Conservation (phyloP, 2,113 vertebrate genomes). For the Halichoeres trimaculatus region DNA sequence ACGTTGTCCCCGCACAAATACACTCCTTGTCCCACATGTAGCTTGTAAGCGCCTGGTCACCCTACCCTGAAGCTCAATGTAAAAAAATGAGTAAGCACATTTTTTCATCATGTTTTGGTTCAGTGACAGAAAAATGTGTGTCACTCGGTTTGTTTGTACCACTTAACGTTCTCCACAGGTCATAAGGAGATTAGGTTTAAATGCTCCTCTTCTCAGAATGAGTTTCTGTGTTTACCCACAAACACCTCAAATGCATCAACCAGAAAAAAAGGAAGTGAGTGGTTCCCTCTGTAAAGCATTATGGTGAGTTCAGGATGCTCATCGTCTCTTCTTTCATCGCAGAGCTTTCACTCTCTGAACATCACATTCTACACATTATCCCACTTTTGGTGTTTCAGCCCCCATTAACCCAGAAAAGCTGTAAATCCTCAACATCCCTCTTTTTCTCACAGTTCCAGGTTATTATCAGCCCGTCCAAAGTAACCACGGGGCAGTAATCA, state of each 20-base stretch:
- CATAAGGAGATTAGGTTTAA: background rate
- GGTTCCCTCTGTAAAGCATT: too few species aligned
- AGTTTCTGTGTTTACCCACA: background rate
- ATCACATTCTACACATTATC: slow-evolving; percentile 14
- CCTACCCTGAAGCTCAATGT: too few species aligned
- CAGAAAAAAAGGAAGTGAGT: too few species aligned
- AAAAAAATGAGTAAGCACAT: too few species aligned
- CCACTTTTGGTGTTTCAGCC: slow-evolving; percentile 27
- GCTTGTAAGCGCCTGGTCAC: too few species aligned
- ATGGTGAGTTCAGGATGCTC: too few species aligned
- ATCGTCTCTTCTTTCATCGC: slow-evolving; percentile 2
- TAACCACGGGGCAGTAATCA: too few species aligned
- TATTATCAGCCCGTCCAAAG: too few species aligned
- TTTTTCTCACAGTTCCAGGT: background rate
- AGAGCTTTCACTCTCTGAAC: background rate
- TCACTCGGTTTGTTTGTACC: background rate
- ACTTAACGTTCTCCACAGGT: background rate
- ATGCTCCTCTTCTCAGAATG: background rate
- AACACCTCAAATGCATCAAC: too few species aligned
- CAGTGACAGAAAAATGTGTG: background rate
- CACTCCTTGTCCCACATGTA: too few species aligned
- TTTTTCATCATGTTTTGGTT: background rate
- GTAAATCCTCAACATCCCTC: slow-evolving; percentile 6
- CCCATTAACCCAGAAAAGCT: slow-evolving; percentile 43
- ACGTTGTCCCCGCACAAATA: too few species aligned